phyloP scores from a whole-genome alignment of 1,140 invertebrate genomes.

The Zaprionus taronus region DNA sequence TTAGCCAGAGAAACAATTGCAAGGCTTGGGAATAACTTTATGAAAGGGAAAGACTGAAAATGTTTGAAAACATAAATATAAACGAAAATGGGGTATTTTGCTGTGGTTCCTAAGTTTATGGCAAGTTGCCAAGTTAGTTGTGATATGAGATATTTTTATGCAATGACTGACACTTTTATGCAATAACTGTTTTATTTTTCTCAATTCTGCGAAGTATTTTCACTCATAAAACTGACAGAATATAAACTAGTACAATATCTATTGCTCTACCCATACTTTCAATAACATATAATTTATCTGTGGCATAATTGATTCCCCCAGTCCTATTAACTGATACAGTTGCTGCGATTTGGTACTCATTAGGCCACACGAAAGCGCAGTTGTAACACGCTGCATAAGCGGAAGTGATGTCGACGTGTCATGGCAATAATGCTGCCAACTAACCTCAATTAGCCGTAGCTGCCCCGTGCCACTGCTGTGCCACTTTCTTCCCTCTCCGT shows the following conservation, averaged over 20 bases:
- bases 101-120: too few species aligned
- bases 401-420: slow-evolving; percentile 57
- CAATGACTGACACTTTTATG: too few species aligned
- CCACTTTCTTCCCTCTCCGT: slow-evolving; percentile 8
- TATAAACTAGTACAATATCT: neutral
- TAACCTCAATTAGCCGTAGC: slow-evolving; percentile 69
- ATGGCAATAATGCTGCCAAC: slow-evolving; percentile 57
- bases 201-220: too few species aligned
- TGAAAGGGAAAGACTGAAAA: neutral
- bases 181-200: too few species aligned
- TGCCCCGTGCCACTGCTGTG: slow-evolving; percentile 9
- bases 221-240: too few species aligned
- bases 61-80: neutral
- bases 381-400: slow-evolving; percentile 44
- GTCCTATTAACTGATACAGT: slow-evolving; percentile 27
- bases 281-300: slow-evolving; percentile 2
- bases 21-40: neutral
- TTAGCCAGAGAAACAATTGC: neutral
- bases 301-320: slow-evolving; percentile 40
- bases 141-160: too few species aligned
- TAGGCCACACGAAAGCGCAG: slow-evolving; percentile 34
- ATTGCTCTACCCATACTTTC: neutral
- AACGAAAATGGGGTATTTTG: neutral
- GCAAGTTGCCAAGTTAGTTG: too few species aligned
- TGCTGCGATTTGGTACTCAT: slow-evolving; percentile 56